These are phyloP conservation scores for Ceriagrion tenellum DNA, from an alignment of 2,888 invertebrate genomes.

Conservation along the genomic window DNA sequence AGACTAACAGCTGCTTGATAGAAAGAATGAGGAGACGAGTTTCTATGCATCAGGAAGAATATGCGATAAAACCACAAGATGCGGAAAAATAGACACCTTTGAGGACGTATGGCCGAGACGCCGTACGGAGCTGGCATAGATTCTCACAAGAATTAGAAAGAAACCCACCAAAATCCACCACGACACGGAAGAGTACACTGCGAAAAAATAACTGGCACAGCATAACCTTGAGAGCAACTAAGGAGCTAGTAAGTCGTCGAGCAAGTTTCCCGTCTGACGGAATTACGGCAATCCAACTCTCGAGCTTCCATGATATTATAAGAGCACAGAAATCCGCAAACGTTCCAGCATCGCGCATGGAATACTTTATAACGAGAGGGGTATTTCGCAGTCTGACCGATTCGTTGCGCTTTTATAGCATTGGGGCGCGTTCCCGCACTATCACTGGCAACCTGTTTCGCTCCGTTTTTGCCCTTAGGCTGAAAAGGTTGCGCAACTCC, in stretches of 20 bases:
- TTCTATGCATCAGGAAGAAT: no score
- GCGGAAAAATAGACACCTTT: no score
- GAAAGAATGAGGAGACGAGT: no score
- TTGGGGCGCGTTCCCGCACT: not conserved
- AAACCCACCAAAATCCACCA: no score
- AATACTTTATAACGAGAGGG: not conserved
- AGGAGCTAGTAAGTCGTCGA: not conserved
- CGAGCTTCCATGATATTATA: not conserved
- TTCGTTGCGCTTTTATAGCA: not conserved
- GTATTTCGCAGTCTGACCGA: not conserved
- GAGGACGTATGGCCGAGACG: no score
- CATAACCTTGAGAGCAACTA: not conserved
- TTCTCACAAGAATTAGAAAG: no score
- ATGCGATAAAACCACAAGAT: no score
- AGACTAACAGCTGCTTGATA: no score
- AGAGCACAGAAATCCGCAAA: not conserved
- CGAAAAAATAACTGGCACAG: no score
- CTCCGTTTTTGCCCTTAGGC: not conserved
- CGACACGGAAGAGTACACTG: no score
- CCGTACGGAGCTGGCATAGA: no score
- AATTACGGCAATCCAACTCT: not conserved
- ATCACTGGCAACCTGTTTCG: not conserved
- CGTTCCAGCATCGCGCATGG: not conserved
- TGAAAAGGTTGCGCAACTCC: not conserved
- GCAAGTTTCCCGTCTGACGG: not conserved